A percentile compares a stretch with the other conserved stretches of the same genome.
phyloP scores from a whole-genome alignment of 2,888 invertebrate species.

The Ischnura elegans region DNA sequence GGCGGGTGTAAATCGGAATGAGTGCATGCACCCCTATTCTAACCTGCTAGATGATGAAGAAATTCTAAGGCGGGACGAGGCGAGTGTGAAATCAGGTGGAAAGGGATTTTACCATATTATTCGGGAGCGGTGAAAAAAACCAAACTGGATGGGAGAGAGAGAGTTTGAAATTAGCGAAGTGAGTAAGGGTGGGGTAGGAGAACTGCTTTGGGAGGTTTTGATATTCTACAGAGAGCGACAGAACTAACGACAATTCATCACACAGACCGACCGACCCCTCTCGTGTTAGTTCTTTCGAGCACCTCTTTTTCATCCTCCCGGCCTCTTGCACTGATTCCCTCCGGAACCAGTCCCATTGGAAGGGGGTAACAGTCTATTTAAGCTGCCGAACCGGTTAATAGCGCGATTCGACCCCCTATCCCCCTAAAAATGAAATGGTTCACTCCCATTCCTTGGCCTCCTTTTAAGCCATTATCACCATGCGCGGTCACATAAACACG shows the following conservation, averaged over 20 bases:
- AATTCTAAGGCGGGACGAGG: not conserved
- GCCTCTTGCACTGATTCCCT: slow-evolving; percentile 30
- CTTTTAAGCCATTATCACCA: slow-evolving; percentile 37
- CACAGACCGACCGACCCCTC: not conserved
- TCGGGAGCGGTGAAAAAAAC: not conserved
- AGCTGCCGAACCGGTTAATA: slow-evolving; percentile 21
- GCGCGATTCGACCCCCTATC: slow-evolving; percentile 16
- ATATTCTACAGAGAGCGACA: slow-evolving; percentile 5
- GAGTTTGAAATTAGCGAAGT: slow-evolving; percentile 25
- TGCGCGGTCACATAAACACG: slow-evolving; percentile 38
- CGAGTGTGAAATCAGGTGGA: not conserved
- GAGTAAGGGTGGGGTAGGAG: not conserved
- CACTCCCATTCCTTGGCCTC: not conserved
- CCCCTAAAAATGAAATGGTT: not conserved
- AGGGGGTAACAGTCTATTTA: slow-evolving; percentile 2
- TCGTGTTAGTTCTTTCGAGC: slow-evolving; percentile 26
- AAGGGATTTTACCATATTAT: not conserved
- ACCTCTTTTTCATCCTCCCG: not conserved
- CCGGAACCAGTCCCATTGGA: not conserved
- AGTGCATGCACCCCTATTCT: not conserved
- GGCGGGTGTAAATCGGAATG: not conserved
- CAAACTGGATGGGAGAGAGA: not conserved
- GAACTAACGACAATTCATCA: slow-evolving; percentile 34
- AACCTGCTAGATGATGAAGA: not conserved
- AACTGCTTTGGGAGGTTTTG: not conserved